These are phyloP conservation scores for Taurulus bubalis DNA, from an alignment of 2,113 vertebrate genomes.

Conservation along the genomic window DNA sequence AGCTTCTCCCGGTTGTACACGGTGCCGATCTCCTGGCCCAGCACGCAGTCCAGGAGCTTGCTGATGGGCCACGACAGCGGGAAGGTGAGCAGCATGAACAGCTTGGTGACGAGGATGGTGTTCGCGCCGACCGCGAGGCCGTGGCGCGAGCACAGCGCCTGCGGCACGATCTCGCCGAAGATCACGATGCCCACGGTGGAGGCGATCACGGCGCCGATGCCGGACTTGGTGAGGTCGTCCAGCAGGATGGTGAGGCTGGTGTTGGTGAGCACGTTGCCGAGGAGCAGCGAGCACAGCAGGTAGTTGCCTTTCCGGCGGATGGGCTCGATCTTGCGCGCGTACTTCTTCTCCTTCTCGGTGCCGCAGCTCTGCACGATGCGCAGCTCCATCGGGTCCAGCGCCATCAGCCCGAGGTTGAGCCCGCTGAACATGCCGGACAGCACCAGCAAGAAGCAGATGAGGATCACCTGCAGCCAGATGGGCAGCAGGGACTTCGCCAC, in stretches of 20 bases:
- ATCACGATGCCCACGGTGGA: slow-evolving; percentile 97
- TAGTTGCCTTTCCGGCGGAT: slow-evolving; percentile 95
- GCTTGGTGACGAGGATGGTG: slow-evolving; percentile 92
- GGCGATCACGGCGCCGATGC: slow-evolving; percentile 88
- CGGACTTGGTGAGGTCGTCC: slow-evolving; percentile 92
- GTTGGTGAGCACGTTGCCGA: slow-evolving; percentile 97
- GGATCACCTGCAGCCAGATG: slow-evolving; percentile 89
- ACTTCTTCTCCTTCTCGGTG: slow-evolving; percentile 91
- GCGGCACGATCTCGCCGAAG: slow-evolving; percentile 95
- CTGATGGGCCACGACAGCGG: slow-evolving; percentile 95
- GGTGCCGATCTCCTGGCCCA: slow-evolving; percentile 97
- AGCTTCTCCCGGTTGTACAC: slow-evolving; percentile 98
- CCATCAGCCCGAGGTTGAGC: slow-evolving; percentile 96
- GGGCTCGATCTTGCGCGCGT: slow-evolving; percentile 93
- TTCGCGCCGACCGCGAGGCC: slow-evolving; percentile 95
- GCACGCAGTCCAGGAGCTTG: slow-evolving; percentile 90
- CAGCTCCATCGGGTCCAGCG: slow-evolving; percentile 97
- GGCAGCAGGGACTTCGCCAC: slow-evolving; percentile 87
- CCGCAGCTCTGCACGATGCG: slow-evolving; percentile 97
- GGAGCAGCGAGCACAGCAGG: slow-evolving; percentile 92
- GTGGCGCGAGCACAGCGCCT: slow-evolving; percentile 94
- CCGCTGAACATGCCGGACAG: slow-evolving; percentile 98
- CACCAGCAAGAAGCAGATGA: slow-evolving; percentile 86
- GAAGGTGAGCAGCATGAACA: slow-evolving; percentile 97
- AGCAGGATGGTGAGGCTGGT: slow-evolving; percentile 97